Conservation (phyloP, 2,113 vertebrate species). For the Collichthys lucidus region DNA sequence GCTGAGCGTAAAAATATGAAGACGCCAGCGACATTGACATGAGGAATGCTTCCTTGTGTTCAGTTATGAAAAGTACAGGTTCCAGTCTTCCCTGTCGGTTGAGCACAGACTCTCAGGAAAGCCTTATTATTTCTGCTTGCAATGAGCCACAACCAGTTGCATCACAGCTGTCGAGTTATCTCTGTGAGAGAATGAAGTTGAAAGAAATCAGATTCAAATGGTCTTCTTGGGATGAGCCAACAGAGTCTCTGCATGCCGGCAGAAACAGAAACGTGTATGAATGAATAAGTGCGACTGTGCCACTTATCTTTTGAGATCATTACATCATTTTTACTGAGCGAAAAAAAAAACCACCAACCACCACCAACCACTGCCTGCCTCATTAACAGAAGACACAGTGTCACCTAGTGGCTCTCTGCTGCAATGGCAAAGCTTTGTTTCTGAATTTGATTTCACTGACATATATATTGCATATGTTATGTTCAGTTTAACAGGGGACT, state of each 20-base stretch:
- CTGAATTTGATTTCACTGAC: neutral
- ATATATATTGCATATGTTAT: neutral
- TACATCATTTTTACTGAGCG: slow-evolving; percentile 52
- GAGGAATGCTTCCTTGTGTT: slow-evolving; percentile 59
- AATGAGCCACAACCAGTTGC: slow-evolving; percentile 33
- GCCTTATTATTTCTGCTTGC: neutral
- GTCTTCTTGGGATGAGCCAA: slow-evolving; percentile 17
- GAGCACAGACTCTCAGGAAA: slow-evolving; percentile 10
- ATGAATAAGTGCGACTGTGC: slow-evolving; percentile 27
- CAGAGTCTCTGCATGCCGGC: slow-evolving; percentile 17
- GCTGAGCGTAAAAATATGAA: slow-evolving; percentile 26
- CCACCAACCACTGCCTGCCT: neutral
- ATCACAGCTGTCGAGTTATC: slow-evolving; percentile 19
- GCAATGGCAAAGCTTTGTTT: slow-evolving; percentile 29
- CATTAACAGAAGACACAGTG: slow-evolving; percentile 54
- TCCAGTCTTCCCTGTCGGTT: slow-evolving; percentile 25
- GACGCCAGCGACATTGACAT: slow-evolving; percentile 32
- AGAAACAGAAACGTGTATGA: slow-evolving; percentile 30
- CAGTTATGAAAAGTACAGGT: slow-evolving; percentile 58
- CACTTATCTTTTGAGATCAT: slow-evolving; percentile 48
- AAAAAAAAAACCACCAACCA: neutral
- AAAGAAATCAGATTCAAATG: slow-evolving; percentile 34
- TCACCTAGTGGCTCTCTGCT: slow-evolving; percentile 60
- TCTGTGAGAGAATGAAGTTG: slow-evolving; percentile 7
- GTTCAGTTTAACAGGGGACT: neutral